phyloP scores from a whole-genome alignment of 2,888 invertebrate species.

The Euzophera pinguis region DNA sequence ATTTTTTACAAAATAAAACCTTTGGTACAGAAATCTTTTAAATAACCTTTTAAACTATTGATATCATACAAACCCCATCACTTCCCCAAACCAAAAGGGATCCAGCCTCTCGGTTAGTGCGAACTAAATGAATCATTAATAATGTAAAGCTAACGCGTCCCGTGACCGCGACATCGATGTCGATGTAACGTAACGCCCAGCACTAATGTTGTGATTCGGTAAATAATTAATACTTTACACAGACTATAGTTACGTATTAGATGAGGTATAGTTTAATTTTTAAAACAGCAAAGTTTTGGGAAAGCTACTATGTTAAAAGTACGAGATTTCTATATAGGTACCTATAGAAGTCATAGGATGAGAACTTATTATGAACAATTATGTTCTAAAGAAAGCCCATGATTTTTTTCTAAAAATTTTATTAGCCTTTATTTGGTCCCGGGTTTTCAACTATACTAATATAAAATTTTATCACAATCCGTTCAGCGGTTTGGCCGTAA shows the following conservation, averaged over 20 bases:
- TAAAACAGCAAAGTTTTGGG: no score
- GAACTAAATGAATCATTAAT: slow-evolving; percentile 80
- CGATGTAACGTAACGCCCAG: slow-evolving; percentile 46
- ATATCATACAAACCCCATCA: slow-evolving; percentile 30
- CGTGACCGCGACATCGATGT: slow-evolving; percentile 56
- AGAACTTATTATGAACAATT: no score
- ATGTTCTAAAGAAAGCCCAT: no score
- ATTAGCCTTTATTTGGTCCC: no score
- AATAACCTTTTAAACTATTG: slow-evolving; percentile 17
- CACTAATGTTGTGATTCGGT: slow-evolving; percentile 44
- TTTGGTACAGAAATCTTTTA: neutral
- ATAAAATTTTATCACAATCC: no score
- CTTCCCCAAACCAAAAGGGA: slow-evolving; percentile 65
- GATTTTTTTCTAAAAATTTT: no score
- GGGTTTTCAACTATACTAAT: no score
- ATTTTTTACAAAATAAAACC: no score
- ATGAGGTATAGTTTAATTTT: neutral
- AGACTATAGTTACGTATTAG: slow-evolving; percentile 17
- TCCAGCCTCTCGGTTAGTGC: slow-evolving; percentile 72
- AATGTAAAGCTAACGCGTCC: slow-evolving; percentile 70
- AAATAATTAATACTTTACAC: slow-evolving; percentile 31
- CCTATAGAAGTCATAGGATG: no score
- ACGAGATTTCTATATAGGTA: no score
- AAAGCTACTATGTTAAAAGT: no score
- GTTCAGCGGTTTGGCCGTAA: no score